Conservation (phyloP, 2,888 invertebrate genomes). For the Drosophila formosana region DNA sequence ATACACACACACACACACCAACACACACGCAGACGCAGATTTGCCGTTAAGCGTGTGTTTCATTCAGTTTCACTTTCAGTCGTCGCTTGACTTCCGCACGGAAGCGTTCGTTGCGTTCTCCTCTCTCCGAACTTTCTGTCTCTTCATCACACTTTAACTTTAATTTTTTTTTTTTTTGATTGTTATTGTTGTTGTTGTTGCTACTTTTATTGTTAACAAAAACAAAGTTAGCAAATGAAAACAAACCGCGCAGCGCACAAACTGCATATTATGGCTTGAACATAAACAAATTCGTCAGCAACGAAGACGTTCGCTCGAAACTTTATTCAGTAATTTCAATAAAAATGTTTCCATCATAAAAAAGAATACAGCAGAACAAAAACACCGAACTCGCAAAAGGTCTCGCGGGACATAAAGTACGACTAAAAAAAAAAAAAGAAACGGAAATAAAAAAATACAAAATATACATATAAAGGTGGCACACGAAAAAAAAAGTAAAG, state of each 20-base stretch:
- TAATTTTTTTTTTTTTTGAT: slow-evolving; percentile 4
- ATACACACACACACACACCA: slow-evolving; percentile 24
- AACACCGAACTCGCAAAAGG: slow-evolving; percentile 16
- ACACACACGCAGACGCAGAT: slow-evolving; percentile 64
- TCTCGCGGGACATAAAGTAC: slow-evolving; percentile 39
- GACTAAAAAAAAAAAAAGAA: slow-evolving; percentile 10
- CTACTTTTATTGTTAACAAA: neutral
- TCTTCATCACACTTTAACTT: slow-evolving; percentile 31
- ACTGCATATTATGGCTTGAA: neutral
- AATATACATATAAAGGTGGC: slow-evolving; percentile 37
- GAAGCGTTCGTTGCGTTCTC: slow-evolving; percentile 72
- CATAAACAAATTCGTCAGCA: neutral
- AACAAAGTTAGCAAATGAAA: slow-evolving; percentile 34
- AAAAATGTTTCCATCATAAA: slow-evolving; percentile 34
- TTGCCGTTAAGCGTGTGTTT: slow-evolving; percentile 59
- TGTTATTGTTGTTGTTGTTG: slow-evolving; percentile 35
- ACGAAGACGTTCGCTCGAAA: slow-evolving; percentile 13
- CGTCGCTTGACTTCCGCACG: slow-evolving; percentile 77
- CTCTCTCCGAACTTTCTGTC: slow-evolving; percentile 33
- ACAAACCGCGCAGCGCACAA: slow-evolving; percentile 13
- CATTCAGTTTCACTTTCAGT: slow-evolving; percentile 76
- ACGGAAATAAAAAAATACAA: slow-evolving; percentile 7
- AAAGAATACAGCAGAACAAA: slow-evolving; percentile 4
- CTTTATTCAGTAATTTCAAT: slow-evolving; percentile 35
- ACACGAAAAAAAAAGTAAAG: slow-evolving; percentile 7